phyloP scores from a whole-genome alignment of 2,888 invertebrate species.

The Diploptera punctata region DNA sequence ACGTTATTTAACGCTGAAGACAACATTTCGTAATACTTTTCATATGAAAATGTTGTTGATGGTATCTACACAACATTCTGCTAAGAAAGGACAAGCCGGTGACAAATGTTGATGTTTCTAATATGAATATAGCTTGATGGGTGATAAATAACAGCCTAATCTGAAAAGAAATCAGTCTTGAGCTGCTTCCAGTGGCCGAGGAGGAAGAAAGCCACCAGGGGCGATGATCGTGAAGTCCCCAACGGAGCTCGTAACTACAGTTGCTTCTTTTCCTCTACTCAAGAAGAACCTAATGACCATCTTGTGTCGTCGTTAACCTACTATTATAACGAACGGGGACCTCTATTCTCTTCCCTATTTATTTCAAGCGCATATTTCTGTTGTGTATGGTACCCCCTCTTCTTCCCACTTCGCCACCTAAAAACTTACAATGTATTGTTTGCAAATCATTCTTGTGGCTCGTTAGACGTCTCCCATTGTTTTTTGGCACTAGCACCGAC shows the following conservation, averaged over 20 bases:
- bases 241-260: background rate
- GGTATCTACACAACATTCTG: no score
- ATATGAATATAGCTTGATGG: background rate
- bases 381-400: constrained; percentile 10
- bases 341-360: constrained; percentile 14
- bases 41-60: no score
- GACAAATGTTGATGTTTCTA: background rate
- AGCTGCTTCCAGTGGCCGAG: background rate
- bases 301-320: constrained; percentile 21
- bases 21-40: no score
- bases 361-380: constrained; percentile 21
- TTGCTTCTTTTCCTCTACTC: background rate
- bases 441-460: constrained; percentile 36
- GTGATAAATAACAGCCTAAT: background rate
- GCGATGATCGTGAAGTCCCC: background rate
- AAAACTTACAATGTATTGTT: constrained; percentile 33
- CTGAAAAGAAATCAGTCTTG: no score
- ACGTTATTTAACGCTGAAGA: no score
- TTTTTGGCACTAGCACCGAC: constrained; percentile 32
- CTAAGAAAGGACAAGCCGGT: background rate
- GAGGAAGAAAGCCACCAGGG: background rate
- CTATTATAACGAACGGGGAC: constrained; percentile 7
- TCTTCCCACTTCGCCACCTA: background rate
- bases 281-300: constrained; percentile 12
- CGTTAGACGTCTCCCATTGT: constrained; percentile 37